Percentiles rank a stretch among this genome's conserved stretches.
phyloP scores from a whole-genome alignment of 2,888 invertebrate species.

The Polydrusus cervinus region DNA sequence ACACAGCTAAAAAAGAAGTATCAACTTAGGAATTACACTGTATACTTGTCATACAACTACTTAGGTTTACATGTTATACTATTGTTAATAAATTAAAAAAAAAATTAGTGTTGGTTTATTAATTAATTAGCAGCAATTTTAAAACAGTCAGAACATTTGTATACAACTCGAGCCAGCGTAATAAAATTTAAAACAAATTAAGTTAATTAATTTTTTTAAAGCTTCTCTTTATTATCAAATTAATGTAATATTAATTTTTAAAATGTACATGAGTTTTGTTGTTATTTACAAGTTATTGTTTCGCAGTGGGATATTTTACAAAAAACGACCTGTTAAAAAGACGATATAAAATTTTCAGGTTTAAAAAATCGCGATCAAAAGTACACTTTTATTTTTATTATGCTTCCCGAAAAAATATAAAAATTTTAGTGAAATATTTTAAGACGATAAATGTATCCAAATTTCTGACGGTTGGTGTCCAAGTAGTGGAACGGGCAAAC shows the following conservation, averaged over 20 bases:
- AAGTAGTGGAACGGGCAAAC: background rate
- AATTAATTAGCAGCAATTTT: background rate
- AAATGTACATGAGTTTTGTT: constrained; percentile 1
- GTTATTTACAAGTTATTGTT: background rate
- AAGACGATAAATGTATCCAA: background rate
- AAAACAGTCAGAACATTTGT: background rate
- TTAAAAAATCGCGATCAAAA: too few species aligned
- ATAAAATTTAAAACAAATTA: constrained; percentile 22
- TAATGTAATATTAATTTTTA: background rate
- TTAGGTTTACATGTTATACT: too few species aligned
- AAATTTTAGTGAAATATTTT: too few species aligned
- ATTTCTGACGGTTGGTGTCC: background rate
- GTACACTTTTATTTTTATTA: too few species aligned
- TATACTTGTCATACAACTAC: too few species aligned
- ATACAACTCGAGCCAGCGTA: background rate
- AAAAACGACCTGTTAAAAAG: too few species aligned
- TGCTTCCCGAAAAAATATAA: too few species aligned
- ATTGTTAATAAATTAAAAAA: too few species aligned
- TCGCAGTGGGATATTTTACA: background rate
- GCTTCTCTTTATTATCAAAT: background rate
- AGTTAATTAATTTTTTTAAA: constrained; percentile 7
- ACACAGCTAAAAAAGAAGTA: too few species aligned
- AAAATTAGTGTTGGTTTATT: too few species aligned
- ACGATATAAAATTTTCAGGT: too few species aligned
- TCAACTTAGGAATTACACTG: too few species aligned